Evolutionary conservation across 2,797 vertebrate species (phyloP), one percentile per base, ranked within the genome.

Genomic region (Chelon auratus): DNA sequence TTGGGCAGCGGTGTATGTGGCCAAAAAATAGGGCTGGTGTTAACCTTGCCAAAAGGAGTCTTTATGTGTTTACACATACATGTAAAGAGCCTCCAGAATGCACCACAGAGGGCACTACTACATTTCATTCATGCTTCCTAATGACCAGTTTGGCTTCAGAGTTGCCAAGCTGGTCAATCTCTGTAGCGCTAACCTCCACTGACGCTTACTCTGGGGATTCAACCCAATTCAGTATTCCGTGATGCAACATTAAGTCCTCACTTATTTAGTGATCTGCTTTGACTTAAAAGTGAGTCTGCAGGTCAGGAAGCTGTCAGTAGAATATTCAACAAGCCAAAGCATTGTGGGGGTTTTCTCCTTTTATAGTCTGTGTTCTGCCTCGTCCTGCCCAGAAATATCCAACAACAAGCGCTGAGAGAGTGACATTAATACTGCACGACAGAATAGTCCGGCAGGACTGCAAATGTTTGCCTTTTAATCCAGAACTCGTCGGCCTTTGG

Each of bases 401-500:
- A 87, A 90, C 87, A 91, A 82, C 83, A 89, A 86, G 80, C 66
- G 36, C 68, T 52, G 67, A 76, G 87, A 88, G 90, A 93, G 86
- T 86, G 88, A 90, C 88, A 89, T 91, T 92, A 93, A 93, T 92
- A 90, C 87, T 87, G 80, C 76, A 82, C 43, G 86, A 90, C 89
- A 87, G 81, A 65, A 53, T 17, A 8, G 87, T 89, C 86, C 85
- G 65, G 84, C 75, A 91, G 89, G 87, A 88, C 82, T 81, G 87
- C 84, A 87, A 90, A 90, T 91, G 88, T 90, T 92, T 91, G 82
- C 87, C 86, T 93, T 93, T 88, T 90, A 92, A 91, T 91, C 87
- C 86, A 63, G 72, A 68, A 83, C 78, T 86, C 56, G 3, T 54
- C 72, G 63, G 86, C 90, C 85, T 91, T 90, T 89, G 89, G 84